Evolutionary conservation across 2,113 vertebrate species (phyloP).

Genomic region (Pantherophis guttatus): DNA sequence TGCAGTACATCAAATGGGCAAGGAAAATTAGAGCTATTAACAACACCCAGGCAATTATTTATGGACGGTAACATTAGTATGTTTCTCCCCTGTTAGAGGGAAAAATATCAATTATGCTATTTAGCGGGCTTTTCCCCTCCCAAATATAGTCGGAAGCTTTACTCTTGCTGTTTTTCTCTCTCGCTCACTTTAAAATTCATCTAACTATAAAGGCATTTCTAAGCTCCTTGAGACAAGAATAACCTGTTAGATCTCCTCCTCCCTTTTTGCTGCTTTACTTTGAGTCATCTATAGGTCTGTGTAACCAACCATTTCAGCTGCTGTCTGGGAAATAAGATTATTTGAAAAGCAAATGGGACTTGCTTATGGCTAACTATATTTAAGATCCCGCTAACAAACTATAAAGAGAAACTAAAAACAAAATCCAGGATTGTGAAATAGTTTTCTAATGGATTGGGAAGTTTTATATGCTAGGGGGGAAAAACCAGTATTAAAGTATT

Average conservation of each 20-base stretch:
- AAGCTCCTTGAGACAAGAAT: not conserved
- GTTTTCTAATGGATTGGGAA: not conserved
- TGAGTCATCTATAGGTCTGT: not conserved
- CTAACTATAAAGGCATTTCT: not conserved
- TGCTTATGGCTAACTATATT: not conserved
- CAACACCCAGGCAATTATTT: conserved; percentile 46
- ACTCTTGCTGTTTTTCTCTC: conserved; percentile 24
- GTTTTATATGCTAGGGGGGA: not conserved
- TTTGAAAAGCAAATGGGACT: not conserved
- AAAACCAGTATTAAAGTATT: too few species aligned
- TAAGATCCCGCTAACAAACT: not conserved
- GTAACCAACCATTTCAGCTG: not conserved
- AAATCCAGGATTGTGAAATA: too few species aligned
- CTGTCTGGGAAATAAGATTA: not conserved
- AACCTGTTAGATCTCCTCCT: not conserved
- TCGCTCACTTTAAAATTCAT: not conserved
- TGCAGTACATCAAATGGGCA: conserved; percentile 52
- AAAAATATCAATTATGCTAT: conserved; percentile 48
- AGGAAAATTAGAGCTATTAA: conserved; percentile 34
- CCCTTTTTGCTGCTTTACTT: not conserved
- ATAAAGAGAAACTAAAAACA: not conserved
- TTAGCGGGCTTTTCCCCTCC: not conserved
- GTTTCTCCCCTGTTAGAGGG: conserved; percentile 34
- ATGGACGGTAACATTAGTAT: conserved; percentile 43
- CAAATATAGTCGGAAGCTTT: not conserved